phyloP scores from a whole-genome alignment of 2,797 vertebrate genomes.

The Melanotaenia parkinsoni region DNA sequence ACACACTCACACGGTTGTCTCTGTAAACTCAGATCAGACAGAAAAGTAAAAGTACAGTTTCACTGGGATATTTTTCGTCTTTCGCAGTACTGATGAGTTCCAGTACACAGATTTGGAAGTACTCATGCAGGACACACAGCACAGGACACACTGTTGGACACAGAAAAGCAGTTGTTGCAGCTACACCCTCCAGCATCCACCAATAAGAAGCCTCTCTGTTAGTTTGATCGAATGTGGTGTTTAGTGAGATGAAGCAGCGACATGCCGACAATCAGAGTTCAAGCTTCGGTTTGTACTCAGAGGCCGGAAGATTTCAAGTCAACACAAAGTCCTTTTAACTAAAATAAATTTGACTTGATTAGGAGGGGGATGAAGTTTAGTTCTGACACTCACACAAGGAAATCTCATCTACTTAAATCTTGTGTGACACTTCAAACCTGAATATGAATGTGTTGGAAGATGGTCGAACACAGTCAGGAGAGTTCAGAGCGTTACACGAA shows the following conservation, averaged over 20 bases:
- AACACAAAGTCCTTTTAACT: background rate
- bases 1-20: background rate
- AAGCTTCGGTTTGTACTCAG: background rate
- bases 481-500: background rate
- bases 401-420: background rate
- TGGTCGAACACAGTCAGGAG: background rate
- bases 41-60: conserved; percentile 7
- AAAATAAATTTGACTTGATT: background rate
- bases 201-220: background rate
- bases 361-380: background rate
- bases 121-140: conserved; percentile 29
- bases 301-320: background rate
- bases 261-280: background rate
- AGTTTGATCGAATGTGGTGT: conserved; percentile 17
- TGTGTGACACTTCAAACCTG: no score
- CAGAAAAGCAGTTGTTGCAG: conserved; percentile 1
- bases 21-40: background rate
- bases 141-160: conserved; percentile 16
- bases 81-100: conserved; percentile 1
- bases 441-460: background rate
- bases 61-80: conserved; percentile 2
- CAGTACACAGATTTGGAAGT: conserved; percentile 3
- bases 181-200: background rate
- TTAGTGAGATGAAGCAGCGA: conserved; percentile 5
- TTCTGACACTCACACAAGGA: background rate